Conservation (phyloP, 1,140 invertebrate genomes). For the Philotrypesis tridentata region DNA sequence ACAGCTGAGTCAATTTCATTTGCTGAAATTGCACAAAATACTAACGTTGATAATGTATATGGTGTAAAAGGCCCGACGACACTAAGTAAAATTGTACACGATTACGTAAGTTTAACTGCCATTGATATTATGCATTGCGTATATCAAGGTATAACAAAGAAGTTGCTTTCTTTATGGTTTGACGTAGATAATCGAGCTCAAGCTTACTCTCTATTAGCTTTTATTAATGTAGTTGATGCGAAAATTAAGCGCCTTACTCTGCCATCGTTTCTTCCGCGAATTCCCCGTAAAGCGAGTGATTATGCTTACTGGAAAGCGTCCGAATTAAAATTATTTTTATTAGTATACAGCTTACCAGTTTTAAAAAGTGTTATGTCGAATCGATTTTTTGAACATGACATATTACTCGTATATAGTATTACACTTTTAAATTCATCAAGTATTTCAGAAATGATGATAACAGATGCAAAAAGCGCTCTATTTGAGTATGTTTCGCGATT, state of each 20-base stretch:
- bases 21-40: not conserved
- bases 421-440: conserved; percentile 15
- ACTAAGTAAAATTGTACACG: not conserved
- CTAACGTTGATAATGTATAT: not conserved
- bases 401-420: conserved; percentile 34
- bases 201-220: not conserved
- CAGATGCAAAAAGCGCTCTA: conserved; percentile 1
- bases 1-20: not conserved
- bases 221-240: not conserved
- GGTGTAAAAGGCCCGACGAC: not conserved
- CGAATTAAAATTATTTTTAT: too few species aligned
- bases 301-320: conserved; percentile 40
- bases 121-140: not conserved
- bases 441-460: conserved; percentile 36
- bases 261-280: not conserved
- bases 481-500: conserved; percentile 32
- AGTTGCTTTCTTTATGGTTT: not conserved
- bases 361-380: conserved; percentile 32
- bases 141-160: conserved; percentile 8
- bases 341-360: conserved; percentile 41
- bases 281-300: not conserved
- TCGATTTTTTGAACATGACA: conserved; percentile 46
- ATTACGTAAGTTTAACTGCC: not conserved
- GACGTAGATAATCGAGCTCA: not conserved
- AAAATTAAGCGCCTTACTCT: not conserved